These are phyloP conservation scores for Syngnathus typhle DNA, from an alignment of 2,113 vertebrate genomes.

Conservation along the genomic window DNA sequence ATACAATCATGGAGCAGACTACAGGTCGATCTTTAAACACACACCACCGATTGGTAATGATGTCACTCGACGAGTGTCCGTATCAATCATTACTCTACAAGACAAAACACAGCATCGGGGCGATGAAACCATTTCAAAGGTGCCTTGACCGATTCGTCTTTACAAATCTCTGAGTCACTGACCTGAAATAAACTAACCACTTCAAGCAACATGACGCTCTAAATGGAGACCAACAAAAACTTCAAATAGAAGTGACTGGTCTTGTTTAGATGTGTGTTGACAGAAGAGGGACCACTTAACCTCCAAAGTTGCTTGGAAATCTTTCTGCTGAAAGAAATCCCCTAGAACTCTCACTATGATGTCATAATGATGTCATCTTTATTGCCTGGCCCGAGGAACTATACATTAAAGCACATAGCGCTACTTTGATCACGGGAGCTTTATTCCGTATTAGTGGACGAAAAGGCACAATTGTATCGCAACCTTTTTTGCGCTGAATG, in stretches of 20 bases:
- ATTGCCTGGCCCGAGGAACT: background rate
- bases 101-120: background rate
- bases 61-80: background rate
- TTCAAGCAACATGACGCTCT: background rate
- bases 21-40: background rate
- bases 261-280: background rate
- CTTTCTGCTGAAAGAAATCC: background rate
- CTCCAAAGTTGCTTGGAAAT: background rate
- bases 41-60: background rate
- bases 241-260: background rate
- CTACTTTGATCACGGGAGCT: background rate
- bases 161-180: background rate
- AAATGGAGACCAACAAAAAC: constrained; percentile 1
- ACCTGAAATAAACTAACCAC: background rate
- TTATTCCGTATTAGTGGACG: background rate
- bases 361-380: background rate
- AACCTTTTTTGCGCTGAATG: background rate
- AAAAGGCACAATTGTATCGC: background rate
- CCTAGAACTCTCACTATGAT: background rate
- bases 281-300: background rate
- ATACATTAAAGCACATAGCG: background rate
- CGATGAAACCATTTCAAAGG: background rate
- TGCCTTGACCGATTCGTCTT: background rate
- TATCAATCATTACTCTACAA: background rate
- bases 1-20: background rate